Conservation (phyloP, 2,797 vertebrate species). For the Capromys pilorides region DNA sequence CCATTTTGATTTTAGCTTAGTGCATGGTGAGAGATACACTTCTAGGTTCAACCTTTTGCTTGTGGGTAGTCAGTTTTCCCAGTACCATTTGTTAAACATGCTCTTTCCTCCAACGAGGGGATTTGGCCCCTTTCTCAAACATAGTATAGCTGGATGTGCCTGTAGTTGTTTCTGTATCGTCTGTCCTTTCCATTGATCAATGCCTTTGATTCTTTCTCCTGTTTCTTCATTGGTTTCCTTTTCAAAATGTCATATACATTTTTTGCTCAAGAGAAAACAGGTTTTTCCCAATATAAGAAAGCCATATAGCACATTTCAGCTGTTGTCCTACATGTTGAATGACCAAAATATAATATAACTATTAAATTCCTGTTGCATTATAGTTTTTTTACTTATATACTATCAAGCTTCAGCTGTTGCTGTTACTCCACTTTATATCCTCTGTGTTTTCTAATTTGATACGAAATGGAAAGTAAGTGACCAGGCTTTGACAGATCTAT, state of each 20-base stretch:
- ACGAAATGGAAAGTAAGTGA: neutral
- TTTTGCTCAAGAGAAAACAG: neutral
- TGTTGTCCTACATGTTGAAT: neutral
- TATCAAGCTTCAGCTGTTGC: neutral
- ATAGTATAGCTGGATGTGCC: neutral
- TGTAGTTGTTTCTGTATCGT: neutral
- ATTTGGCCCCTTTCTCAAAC: neutral
- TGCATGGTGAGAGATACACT: neutral
- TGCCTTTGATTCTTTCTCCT: neutral
- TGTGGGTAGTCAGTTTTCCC: neutral
- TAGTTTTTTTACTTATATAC: neutral
- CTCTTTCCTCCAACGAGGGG: neutral
- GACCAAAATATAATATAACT: neutral
- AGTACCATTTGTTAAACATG: neutral
- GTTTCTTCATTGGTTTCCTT: neutral
- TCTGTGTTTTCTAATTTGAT: neutral
- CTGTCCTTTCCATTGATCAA: neutral
- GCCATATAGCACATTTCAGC: neutral
- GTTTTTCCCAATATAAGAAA: neutral
- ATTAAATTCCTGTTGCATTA: neutral
- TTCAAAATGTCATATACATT: neutral
- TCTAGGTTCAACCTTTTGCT: neutral
- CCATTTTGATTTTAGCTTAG: neutral
- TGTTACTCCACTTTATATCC: neutral
- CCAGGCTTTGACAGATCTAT: neutral